Evolutionary conservation across 2,113 vertebrate genomes (phyloP).

Genomic region (Poeciliopsis turrubarensis): DNA sequence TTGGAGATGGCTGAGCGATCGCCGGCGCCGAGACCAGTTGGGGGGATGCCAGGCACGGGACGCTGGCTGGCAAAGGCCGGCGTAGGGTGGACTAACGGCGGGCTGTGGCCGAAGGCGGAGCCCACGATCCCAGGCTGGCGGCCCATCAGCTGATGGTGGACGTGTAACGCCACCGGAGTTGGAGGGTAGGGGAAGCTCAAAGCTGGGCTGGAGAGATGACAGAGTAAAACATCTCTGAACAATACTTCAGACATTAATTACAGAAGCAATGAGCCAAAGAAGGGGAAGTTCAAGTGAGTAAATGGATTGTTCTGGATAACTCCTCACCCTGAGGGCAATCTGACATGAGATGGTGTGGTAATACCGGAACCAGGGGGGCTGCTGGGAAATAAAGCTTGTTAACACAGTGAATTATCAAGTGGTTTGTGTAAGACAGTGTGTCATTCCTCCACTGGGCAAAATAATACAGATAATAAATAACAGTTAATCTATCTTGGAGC

Average conservation of each 20-base stretch:
- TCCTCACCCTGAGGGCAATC: constrained; percentile 72
- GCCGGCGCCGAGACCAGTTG: constrained; percentile 85
- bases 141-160: constrained; percentile 95
- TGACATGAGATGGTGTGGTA: constrained; percentile 71
- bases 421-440: constrained; percentile 58
- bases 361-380: constrained; percentile 68
- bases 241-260: constrained; percentile 26
- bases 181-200: constrained; percentile 96
- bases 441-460: constrained; percentile 65
- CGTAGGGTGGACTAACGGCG: constrained; percentile 94
- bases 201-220: constrained; percentile 83
- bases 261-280: constrained; percentile 26
- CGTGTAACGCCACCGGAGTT: constrained; percentile 92
- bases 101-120: constrained; percentile 97
- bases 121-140: constrained; percentile 92
- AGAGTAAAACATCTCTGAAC: constrained; percentile 21
- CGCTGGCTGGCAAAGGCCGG: constrained; percentile 94
- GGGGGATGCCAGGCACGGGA: constrained; percentile 90
- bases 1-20: constrained; percentile 88
- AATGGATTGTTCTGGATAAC: constrained; percentile 76
- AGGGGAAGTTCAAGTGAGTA: constrained; percentile 47
- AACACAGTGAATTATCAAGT: constrained; percentile 67
- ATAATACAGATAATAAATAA: constrained; percentile 66
- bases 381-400: constrained; percentile 67
- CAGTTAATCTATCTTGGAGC: constrained; percentile 45